These are phyloP conservation scores for Dasypus novemcinctus DNA, from an alignment of 2,113 vertebrate species.

Conservation along the genomic window DNA sequence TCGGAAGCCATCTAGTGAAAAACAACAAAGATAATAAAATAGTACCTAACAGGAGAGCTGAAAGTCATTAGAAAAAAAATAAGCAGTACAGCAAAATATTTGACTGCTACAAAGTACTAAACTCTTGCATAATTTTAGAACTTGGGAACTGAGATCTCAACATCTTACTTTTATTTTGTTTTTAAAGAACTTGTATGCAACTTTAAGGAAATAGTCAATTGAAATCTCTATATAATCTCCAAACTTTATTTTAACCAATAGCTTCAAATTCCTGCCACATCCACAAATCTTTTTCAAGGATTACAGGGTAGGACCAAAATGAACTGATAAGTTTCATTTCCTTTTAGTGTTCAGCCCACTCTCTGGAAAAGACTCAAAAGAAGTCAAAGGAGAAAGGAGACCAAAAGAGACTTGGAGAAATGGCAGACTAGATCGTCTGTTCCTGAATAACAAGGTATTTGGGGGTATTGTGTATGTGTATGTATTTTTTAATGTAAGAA, in stretches of 20 bases:
- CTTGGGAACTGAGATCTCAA: not conserved
- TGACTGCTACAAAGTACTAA: not conserved
- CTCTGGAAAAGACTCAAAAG: not conserved
- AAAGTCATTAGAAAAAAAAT: not conserved
- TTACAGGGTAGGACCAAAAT: not conserved
- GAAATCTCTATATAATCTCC: not conserved
- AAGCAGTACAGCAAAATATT: not conserved
- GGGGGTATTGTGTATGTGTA: not conserved
- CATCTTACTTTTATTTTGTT: not conserved
- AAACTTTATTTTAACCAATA: not conserved
- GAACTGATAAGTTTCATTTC: not conserved
- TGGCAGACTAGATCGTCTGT: not conserved
- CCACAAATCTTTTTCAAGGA: not conserved
- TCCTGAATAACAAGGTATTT: not conserved
- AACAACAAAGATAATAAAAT: not conserved
- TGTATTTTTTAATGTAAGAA: not conserved
- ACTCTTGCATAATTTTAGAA: not conserved
- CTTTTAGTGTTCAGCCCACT: not conserved
- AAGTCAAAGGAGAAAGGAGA: not conserved
- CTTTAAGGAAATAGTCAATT: not conserved
- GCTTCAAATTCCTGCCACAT: not conserved
- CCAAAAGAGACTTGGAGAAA: not conserved
- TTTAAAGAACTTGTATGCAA: not conserved
- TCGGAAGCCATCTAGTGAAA: conserved; percentile 82
- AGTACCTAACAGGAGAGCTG: not conserved